phyloP scores from a whole-genome alignment of 2,888 invertebrate genomes.

The Drosophila rubida region DNA sequence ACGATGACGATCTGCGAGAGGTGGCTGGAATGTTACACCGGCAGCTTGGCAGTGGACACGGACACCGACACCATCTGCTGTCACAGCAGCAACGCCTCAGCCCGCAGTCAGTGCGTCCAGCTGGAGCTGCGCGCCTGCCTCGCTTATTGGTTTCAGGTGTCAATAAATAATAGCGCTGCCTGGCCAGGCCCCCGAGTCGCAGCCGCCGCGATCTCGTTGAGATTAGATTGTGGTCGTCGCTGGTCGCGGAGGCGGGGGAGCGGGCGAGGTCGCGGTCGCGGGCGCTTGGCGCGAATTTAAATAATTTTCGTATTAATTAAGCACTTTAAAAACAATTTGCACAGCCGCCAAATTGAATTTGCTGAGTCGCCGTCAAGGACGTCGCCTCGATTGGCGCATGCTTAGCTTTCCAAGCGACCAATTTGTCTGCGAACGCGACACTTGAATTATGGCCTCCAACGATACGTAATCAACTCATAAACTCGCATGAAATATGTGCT shows the following conservation, averaged over 20 bases:
- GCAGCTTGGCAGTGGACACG: slow-evolving; percentile 34
- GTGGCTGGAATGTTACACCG: slow-evolving; percentile 63
- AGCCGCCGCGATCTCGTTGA: slow-evolving; percentile 80
- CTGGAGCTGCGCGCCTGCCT: slow-evolving; percentile 10
- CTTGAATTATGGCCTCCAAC: background rate
- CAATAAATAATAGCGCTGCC: slow-evolving; percentile 82
- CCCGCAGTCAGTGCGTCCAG: slow-evolving; percentile 26
- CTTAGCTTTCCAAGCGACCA: background rate
- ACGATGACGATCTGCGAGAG: slow-evolving; percentile 53
- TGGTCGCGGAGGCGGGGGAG: too few relatives aligned
- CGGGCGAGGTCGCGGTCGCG: too few relatives aligned
- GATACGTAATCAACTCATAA: background rate
- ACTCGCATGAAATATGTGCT: background rate
- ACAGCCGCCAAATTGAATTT: slow-evolving; percentile 35
- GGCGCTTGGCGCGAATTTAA: slow-evolving; percentile 53
- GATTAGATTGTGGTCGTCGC: slow-evolving; percentile 67
- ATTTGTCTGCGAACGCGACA: slow-evolving; percentile 3
- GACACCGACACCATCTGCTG: slow-evolving; percentile 72
- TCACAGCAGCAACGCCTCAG: slow-evolving; percentile 75
- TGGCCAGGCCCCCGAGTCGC: slow-evolving; percentile 13
- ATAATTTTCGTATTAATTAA: slow-evolving; percentile 77
- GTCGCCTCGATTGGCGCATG: slow-evolving; percentile 9
- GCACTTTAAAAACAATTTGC: slow-evolving; percentile 78
- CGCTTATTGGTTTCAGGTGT: slow-evolving; percentile 82
- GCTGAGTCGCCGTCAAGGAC: background rate